Conservation (phyloP, 2,797 vertebrate species). For the Propithecus deckenii region DNA sequence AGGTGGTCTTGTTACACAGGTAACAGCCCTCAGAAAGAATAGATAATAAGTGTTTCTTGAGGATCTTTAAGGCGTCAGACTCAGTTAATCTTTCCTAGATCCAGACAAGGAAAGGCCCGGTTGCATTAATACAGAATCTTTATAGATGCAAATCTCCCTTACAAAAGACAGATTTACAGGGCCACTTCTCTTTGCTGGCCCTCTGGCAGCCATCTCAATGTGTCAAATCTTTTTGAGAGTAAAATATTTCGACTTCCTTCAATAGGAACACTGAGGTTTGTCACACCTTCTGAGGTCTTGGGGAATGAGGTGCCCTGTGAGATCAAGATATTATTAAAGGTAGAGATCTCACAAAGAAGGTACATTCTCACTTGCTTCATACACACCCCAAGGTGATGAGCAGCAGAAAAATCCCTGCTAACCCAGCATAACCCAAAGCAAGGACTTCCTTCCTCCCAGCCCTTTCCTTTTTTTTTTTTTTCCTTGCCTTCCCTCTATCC, state of each 20-base stretch:
- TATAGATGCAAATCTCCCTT: neutral
- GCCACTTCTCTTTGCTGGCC: neutral
- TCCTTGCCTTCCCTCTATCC: neutral
- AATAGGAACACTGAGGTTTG: neutral
- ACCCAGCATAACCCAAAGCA: neutral
- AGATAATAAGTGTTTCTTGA: neutral
- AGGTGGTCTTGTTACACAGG: neutral
- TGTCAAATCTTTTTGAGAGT: neutral
- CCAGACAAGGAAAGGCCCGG: neutral
- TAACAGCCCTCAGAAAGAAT: neutral
- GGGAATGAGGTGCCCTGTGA: neutral
- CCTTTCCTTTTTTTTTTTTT: rapidly evolving
- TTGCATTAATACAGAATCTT: neutral
- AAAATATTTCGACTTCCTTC: neutral
- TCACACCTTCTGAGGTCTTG: neutral
- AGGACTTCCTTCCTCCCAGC: neutral
- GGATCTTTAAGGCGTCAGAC: neutral
- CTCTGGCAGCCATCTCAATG: neutral
- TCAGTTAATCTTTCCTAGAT: neutral
- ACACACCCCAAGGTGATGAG: neutral
- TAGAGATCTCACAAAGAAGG: neutral
- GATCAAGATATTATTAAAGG: conserved; percentile 53
- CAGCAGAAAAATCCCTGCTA: neutral
- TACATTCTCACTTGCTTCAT: conserved; percentile 56
- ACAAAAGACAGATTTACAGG: neutral